A percentile compares a stretch with the other conserved stretches of the same genome.
Conservation (phyloP, 2,888 invertebrate species). For the Altica lythri region DNA sequence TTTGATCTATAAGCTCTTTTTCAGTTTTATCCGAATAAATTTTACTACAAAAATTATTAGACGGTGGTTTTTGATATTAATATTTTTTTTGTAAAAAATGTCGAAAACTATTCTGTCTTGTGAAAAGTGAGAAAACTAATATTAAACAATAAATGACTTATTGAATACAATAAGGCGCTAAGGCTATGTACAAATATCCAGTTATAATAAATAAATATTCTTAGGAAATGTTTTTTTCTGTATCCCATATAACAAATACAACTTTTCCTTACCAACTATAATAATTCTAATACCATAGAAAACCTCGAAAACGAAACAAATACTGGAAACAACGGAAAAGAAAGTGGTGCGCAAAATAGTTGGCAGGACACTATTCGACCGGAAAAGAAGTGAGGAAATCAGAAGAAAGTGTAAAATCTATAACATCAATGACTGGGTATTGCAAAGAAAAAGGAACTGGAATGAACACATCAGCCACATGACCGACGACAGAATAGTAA, state of each 20-base stretch:
- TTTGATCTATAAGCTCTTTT: background rate
- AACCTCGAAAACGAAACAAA: too few relatives aligned
- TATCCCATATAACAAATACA: too few relatives aligned
- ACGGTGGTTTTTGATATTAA: background rate
- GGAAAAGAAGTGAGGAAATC: too few relatives aligned
- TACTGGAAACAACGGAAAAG: too few relatives aligned
- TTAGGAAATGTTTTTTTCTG: slow-evolving; percentile 4
- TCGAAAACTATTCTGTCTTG: slow-evolving; percentile 28
- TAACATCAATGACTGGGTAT: too few relatives aligned
- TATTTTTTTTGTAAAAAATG: slow-evolving; percentile 17
- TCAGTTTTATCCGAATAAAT: background rate
- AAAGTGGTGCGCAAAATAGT: too few relatives aligned
- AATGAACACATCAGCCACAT: too few relatives aligned
- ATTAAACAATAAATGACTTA: slow-evolving; percentile 40
- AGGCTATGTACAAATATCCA: slow-evolving; percentile 52
- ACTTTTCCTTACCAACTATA: background rate
- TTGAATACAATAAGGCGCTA: slow-evolving; percentile 34
- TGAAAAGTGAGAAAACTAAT: slow-evolving; percentile 50
- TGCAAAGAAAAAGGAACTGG: too few relatives aligned
- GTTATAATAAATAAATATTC: slow-evolving; percentile 45
- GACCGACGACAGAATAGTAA: too few relatives aligned
- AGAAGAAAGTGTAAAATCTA: too few relatives aligned
- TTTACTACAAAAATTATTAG: background rate
- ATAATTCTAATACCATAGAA: too few relatives aligned
- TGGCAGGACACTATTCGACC: too few relatives aligned